phyloP scores from a whole-genome alignment of 64 coral and sea anemone species.

The Astreopora myriophthalma region DNA sequence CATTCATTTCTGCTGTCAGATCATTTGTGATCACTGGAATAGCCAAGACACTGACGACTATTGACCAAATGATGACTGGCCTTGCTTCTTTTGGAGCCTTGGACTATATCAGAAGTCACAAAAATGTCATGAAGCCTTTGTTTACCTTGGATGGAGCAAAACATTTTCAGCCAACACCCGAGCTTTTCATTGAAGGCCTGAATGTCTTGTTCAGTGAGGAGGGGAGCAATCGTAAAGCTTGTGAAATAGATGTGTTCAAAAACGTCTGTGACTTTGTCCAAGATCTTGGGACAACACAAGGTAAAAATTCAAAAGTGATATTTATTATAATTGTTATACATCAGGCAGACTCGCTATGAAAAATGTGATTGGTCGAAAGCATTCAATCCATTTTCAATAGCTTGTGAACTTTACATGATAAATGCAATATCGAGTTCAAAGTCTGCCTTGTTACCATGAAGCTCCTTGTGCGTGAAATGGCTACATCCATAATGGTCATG shows the following conservation, averaged over 20 bases:
- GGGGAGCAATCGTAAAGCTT: constrained; percentile 58
- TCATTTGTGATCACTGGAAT: constrained; percentile 82
- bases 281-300: constrained; percentile 54
- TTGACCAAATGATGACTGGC: constrained; percentile 75
- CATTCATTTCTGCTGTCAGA: constrained; percentile 57
- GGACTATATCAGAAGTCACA: constrained; percentile 69
- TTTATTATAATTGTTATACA: no score
- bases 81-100: constrained; percentile 68
- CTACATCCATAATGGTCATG: no score
- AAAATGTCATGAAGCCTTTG: constrained; percentile 67
- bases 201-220: constrained; percentile 65
- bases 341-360: no score
- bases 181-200: constrained; percentile 62
- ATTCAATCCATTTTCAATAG: constrained; percentile 57
- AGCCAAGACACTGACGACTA: constrained; percentile 63
- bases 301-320: constrained; percentile 17
- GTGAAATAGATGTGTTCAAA: constrained; percentile 68
- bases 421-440: no score
- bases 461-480: no score
- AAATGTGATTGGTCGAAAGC: no score
- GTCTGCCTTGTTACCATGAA: no score
- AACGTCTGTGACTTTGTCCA: constrained; percentile 62
- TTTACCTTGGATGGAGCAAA: constrained; percentile 64
- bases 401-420: background rate
- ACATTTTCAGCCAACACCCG: constrained; percentile 57